Evolutionary conservation across 2,888 invertebrate species (phyloP).

Genomic region (Trachelus troglodyta): DNA sequence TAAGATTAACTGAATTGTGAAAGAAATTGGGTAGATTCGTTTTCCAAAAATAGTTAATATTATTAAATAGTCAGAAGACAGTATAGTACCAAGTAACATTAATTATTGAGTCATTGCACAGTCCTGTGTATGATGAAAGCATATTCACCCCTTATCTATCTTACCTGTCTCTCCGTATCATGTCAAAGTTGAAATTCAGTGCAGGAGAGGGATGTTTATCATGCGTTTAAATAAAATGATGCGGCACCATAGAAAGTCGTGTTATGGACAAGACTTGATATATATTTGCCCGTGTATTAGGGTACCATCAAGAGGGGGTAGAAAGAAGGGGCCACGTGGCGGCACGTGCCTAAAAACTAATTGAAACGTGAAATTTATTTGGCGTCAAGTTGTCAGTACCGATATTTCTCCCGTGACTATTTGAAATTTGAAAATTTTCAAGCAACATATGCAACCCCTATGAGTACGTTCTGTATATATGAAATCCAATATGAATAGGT

Average conservation of each 20-base stretch:
- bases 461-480: background rate
- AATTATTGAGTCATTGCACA: background rate
- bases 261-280: constrained; percentile 48
- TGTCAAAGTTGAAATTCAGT: background rate
- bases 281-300: constrained; percentile 42
- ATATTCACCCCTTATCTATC: background rate
- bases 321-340: constrained; percentile 54
- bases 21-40: constrained; percentile 9
- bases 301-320: constrained; percentile 23
- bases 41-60: constrained; percentile 39
- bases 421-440: background rate
- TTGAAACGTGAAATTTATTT: constrained; percentile 66
- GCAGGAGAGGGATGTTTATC: background rate
- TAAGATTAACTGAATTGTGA: constrained; percentile 14
- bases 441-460: background rate
- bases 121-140: background rate
- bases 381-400: constrained; percentile 51
- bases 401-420: constrained; percentile 36
- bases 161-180: background rate
- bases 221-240: constrained; percentile 9
- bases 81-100: background rate
- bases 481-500: background rate
- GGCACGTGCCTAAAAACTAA: constrained; percentile 64
- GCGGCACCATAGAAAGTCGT: constrained; percentile 25
- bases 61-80: constrained; percentile 18